Conservation (phyloP, 2,797 vertebrate genomes). For the Muscicapa striata region DNA sequence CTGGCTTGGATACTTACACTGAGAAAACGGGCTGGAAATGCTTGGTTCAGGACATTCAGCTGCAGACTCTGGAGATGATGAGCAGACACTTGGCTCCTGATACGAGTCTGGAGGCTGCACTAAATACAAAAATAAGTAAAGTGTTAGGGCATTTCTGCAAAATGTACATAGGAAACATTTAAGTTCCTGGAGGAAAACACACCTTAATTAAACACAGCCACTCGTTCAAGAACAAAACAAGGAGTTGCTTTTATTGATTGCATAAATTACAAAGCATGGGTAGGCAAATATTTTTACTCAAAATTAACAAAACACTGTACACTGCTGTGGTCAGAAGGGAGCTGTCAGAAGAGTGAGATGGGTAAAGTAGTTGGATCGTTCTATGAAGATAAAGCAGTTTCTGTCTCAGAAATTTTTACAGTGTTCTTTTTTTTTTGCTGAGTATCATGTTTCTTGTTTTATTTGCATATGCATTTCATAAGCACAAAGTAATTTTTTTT, state of each 20-base stretch:
- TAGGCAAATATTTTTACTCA: background rate
- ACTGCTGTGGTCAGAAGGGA: background rate
- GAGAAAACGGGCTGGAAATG: slow-evolving; percentile 43
- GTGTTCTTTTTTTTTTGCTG: background rate
- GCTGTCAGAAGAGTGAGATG: background rate
- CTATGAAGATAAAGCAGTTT: background rate
- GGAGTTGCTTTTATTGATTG: background rate
- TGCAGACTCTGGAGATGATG: background rate
- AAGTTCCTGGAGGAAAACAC: background rate
- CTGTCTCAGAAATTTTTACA: background rate
- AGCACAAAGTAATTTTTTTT: background rate
- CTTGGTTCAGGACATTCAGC: background rate
- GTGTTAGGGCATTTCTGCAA: background rate
- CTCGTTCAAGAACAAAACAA: background rate
- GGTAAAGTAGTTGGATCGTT: background rate
- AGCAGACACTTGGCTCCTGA: background rate
- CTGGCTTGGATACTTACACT: slow-evolving; percentile 60
- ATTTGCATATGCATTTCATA: background rate
- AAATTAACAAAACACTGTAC: background rate
- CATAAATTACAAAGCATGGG: background rate
- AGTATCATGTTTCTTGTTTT: background rate
- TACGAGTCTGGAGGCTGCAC: background rate
- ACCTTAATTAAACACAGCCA: background rate
- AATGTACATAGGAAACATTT: background rate
- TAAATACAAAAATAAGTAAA: background rate